Evolutionary conservation across 2,888 invertebrate species (phyloP).

Genomic region (Patella pellucida): DNA sequence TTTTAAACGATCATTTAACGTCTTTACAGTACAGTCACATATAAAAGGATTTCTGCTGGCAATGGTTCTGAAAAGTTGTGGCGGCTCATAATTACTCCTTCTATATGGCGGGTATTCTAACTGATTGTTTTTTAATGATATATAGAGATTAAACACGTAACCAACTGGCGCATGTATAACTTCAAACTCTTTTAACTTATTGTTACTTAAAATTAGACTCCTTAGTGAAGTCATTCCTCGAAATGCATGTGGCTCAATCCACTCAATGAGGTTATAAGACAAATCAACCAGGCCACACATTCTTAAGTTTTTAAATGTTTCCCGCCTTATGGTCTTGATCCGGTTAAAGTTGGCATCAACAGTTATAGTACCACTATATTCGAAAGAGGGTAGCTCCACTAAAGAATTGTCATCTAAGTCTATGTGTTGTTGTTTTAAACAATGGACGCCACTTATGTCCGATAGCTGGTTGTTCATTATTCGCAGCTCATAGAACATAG

Average conservation of each 20-base stretch:
- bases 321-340: neutral
- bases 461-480: neutral
- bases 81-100: neutral
- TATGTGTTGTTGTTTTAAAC: neutral
- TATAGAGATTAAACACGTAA: neutral
- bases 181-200: slow-evolving; percentile 1
- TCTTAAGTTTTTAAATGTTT: neutral
- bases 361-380: neutral
- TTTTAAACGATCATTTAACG: neutral
- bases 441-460: neutral
- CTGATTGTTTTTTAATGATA: neutral
- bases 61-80: neutral
- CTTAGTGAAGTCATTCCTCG: neutral
- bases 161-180: neutral
- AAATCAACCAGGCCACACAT: neutral
- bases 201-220: neutral
- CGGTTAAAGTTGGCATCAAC: neutral
- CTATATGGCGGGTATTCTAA: neutral
- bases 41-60: neutral
- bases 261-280: neutral
- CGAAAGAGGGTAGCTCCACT: neutral
- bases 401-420: neutral
- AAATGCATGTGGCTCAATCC: neutral
- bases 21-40: neutral
- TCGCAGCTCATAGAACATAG: neutral